These are phyloP conservation scores for Chiloscyllium punctatum DNA, from an alignment of 2,797 vertebrate species.

Conservation along the genomic window DNA sequence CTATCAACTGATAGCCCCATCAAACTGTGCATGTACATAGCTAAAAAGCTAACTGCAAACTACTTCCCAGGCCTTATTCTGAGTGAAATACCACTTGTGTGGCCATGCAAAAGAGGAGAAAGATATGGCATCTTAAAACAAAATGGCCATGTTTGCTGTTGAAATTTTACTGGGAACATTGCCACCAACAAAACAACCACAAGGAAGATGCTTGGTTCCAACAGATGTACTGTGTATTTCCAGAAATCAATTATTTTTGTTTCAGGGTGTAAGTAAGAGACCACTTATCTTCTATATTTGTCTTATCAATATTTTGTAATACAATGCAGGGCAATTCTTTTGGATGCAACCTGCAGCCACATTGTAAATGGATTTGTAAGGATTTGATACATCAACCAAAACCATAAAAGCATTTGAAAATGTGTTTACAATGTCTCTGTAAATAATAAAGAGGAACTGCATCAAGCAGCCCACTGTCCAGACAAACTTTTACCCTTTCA, in stretches of 20 bases:
- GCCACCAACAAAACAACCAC: not conserved
- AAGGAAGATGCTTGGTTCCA: not conserved
- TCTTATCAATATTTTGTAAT: not conserved
- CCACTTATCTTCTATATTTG: not conserved
- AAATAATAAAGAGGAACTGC: not conserved
- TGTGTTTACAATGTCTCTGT: not conserved
- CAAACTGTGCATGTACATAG: not conserved
- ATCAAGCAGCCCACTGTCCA: not conserved
- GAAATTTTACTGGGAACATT: not conserved
- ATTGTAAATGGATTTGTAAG: not conserved
- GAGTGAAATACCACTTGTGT: not conserved
- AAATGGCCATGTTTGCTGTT: not conserved
- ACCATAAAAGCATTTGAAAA: not conserved
- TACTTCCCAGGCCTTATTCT: not conserved
- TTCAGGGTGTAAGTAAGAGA: not conserved
- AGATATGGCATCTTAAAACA: not conserved
- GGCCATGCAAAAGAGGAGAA: not conserved
- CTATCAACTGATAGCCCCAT: not conserved
- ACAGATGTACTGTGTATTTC: not conserved
- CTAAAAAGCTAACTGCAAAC: not conserved
- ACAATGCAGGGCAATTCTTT: not conserved
- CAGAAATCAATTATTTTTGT: not conserved
- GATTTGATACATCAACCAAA: not conserved
- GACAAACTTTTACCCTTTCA: not conserved
- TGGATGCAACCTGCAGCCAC: not conserved